Conservation (phyloP, 1,140 invertebrate species). For the Apis dorsata region DNA sequence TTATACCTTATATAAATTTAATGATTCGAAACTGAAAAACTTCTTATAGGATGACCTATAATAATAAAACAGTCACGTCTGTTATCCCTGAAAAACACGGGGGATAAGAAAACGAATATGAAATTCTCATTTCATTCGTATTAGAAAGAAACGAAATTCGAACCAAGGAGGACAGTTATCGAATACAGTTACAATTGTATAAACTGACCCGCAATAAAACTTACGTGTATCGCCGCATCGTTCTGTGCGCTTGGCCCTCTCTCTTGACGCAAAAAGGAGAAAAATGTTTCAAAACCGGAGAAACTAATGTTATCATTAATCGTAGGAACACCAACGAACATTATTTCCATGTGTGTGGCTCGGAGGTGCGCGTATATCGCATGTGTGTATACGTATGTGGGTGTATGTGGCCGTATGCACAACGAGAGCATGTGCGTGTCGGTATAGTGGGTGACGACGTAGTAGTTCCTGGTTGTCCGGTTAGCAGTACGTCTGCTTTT, state of each 20-base stretch:
- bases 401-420: not conserved
- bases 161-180: too few relatives aligned
- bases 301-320: slow-evolving; percentile 47
- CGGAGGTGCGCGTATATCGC: slow-evolving; percentile 33
- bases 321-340: slow-evolving; percentile 50
- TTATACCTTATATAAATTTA: too few relatives aligned
- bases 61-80: too few relatives aligned
- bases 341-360: slow-evolving; percentile 50
- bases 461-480: slow-evolving; percentile 12
- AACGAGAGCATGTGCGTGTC: slow-evolving; percentile 12
- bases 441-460: slow-evolving; percentile 4
- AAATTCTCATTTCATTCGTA: too few relatives aligned
- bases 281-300: slow-evolving; percentile 39
- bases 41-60: too few relatives aligned
- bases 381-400: slow-evolving; percentile 22
- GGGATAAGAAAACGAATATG: too few relatives aligned
- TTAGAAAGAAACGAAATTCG: too few relatives aligned
- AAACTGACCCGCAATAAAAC: not conserved
- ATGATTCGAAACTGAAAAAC: too few relatives aligned
- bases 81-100: too few relatives aligned
- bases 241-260: not conserved
- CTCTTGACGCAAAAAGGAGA: slow-evolving; percentile 38
- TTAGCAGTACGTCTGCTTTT: not conserved
- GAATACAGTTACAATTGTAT: not conserved
- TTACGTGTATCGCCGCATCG: slow-evolving; percentile 5